These are phyloP conservation scores for Apostichopus leukothele DNA, from an alignment of 53 echinoderm and acorn worm species.

Conservation along the genomic window DNA sequence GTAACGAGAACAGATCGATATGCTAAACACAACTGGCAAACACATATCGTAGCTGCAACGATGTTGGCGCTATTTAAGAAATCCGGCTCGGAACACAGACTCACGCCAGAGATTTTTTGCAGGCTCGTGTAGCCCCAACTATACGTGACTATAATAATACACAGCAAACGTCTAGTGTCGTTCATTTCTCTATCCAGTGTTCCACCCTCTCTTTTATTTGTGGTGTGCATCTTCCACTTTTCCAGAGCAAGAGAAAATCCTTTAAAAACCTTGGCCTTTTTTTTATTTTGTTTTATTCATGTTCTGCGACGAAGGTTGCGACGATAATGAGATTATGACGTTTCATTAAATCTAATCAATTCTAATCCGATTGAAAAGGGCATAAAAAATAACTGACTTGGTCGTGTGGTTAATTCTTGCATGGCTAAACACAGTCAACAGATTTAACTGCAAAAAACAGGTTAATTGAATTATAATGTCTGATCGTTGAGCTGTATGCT, in stretches of 20 bases:
- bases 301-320: constrained; percentile 14
- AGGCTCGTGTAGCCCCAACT: too few species aligned
- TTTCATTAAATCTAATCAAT: constrained; percentile 44
- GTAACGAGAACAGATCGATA: constrained; percentile 30
- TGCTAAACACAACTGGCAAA: constrained; percentile 20
- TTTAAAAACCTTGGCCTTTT: constrained; percentile 18
- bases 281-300: constrained; percentile 4
- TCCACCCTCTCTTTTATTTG: too few species aligned
- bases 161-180: too few species aligned
- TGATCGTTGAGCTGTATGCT: constrained; percentile 31
- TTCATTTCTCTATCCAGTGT: too few species aligned
- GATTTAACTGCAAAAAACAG: constrained; percentile 46
- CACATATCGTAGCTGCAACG: background rate
- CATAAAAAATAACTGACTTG: constrained; percentile 19
- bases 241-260: too few species aligned
- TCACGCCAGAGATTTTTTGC: too few species aligned
- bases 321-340: constrained; percentile 43
- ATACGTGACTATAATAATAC: too few species aligned
- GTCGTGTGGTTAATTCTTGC: constrained; percentile 33
- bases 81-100: too few species aligned
- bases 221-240: too few species aligned
- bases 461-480: constrained; percentile 47
- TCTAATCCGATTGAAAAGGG: constrained; percentile 32
- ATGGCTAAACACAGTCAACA: constrained; percentile 41
- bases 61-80: background rate